A percentile compares a stretch with the other conserved stretches of the same genome.
Conservation (phyloP, 1,140 invertebrate species). For the Drosophila subobscura region DNA sequence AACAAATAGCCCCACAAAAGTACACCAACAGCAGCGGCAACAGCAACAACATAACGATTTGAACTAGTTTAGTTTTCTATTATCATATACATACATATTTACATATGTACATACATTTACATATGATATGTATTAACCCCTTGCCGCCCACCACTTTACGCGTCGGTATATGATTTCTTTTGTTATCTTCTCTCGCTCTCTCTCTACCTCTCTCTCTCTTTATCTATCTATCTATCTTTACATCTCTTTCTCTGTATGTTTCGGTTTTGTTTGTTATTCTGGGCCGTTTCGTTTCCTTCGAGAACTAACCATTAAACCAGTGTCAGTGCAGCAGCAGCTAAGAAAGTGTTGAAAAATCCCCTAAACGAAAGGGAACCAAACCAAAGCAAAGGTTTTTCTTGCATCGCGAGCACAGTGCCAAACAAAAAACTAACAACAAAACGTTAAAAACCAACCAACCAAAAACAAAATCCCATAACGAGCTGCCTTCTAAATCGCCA, state of each 20-base stretch:
- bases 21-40: constrained; percentile 28
- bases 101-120: constrained; percentile 16
- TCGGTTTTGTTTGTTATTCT: constrained; percentile 28
- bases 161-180: too few relatives aligned
- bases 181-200: constrained; percentile 10
- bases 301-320: constrained; percentile 16
- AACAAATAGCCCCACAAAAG: constrained; percentile 28
- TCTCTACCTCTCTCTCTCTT: constrained; percentile 17
- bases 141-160: constrained; percentile 54
- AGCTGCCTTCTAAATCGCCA: constrained; percentile 43
- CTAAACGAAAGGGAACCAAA: constrained; percentile 8
- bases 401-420: constrained; percentile 26
- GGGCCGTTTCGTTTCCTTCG: constrained; percentile 41
- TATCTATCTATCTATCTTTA: background rate
- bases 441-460: constrained; percentile 26
- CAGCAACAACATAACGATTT: constrained; percentile 57
- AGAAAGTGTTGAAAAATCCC: constrained; percentile 50
- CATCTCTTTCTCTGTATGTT: constrained; percentile 23
- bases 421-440: constrained; percentile 39
- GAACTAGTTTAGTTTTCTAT: constrained; percentile 66
- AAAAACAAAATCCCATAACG: constrained; percentile 14
- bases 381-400: constrained; percentile 17
- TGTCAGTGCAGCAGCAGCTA: constrained; percentile 42
- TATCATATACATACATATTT: constrained; percentile 36
- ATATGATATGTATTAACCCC: constrained; percentile 43